Percentiles rank a stretch among this genome's conserved stretches.
Evolutionary conservation across 2,113 vertebrate species (phyloP).

Genomic region (Hassar affinis): DNA sequence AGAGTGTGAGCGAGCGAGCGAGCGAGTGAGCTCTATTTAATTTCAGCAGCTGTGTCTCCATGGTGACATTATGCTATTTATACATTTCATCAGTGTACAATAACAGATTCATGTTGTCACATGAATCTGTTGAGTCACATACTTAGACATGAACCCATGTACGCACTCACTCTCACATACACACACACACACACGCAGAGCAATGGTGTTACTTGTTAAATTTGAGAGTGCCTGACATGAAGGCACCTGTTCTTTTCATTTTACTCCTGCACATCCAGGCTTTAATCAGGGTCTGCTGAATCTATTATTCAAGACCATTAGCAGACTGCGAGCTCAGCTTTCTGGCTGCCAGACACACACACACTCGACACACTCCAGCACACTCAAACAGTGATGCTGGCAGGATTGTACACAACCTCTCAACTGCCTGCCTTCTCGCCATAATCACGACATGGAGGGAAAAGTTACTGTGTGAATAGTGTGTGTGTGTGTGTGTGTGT

Average conservation of each 20-base stretch:
- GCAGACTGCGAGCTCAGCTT: background rate
- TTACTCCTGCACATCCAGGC: constrained; percentile 5
- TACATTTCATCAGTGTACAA: background rate
- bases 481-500: constrained; percentile 1
- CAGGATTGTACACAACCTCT: background rate
- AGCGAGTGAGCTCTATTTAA: background rate
- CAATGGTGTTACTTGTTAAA: background rate
- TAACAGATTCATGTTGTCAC: background rate
- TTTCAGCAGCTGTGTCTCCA: constrained; percentile 5
- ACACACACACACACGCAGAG: background rate
- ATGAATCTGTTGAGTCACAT: background rate
- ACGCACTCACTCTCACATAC: background rate
- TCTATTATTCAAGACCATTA: constrained; percentile 42
- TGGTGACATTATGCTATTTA: background rate
- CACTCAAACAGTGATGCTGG: background rate
- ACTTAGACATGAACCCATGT: background rate
- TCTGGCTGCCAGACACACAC: constrained; percentile 1
- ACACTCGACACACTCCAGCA: constrained; percentile 6
- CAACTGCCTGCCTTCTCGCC: background rate
- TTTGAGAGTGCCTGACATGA: constrained; percentile 3
- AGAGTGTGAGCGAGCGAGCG: background rate
- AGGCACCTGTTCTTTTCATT: constrained; percentile 17
- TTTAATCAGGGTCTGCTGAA: constrained; percentile 43
- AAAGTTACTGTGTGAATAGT: background rate
- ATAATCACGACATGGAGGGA: background rate